phyloP scores from a whole-genome alignment of 2,797 vertebrate genomes.

The Ciconia nigra region DNA sequence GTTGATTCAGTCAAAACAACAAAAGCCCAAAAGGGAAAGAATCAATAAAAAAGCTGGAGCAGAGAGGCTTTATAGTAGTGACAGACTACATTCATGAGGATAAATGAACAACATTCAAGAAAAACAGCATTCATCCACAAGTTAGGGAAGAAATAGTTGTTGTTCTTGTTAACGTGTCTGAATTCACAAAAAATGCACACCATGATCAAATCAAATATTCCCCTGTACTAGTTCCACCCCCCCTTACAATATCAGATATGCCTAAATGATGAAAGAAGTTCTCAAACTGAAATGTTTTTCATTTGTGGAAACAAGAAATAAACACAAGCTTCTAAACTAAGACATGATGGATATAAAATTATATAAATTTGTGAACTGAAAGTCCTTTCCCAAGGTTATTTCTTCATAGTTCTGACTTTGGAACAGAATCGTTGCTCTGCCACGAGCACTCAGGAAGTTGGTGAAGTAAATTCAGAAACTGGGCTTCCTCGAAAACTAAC shows the following conservation, averaged over 20 bases:
- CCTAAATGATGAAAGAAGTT: not conserved
- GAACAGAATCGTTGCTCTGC: not conserved
- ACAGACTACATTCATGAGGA: not conserved
- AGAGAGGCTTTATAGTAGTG: not conserved
- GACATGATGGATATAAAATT: not conserved
- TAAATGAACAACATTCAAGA: not conserved
- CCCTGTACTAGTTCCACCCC: not conserved
- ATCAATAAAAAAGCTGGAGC: constrained; percentile 28
- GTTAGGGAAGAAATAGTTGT: not conserved
- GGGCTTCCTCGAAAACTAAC: not conserved
- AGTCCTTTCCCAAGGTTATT: constrained; percentile 1
- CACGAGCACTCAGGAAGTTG: not conserved
- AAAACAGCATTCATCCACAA: not conserved
- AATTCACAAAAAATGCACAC: not conserved
- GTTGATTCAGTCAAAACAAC: constrained; percentile 33
- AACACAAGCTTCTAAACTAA: not conserved
- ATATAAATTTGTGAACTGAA: not conserved
- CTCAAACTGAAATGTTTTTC: not conserved
- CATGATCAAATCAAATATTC: not conserved
- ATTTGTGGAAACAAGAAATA: constrained; percentile 4
- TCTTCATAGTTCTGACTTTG: not conserved
- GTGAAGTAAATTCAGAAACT: not conserved
- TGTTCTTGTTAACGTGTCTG: not conserved
- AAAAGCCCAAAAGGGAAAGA: not conserved
- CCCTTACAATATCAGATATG: not conserved